Base-by-base conservation (phyloP, 2,113 vertebrate genomes). In the Pseudorhombus dupliciocellatus region DNA sequence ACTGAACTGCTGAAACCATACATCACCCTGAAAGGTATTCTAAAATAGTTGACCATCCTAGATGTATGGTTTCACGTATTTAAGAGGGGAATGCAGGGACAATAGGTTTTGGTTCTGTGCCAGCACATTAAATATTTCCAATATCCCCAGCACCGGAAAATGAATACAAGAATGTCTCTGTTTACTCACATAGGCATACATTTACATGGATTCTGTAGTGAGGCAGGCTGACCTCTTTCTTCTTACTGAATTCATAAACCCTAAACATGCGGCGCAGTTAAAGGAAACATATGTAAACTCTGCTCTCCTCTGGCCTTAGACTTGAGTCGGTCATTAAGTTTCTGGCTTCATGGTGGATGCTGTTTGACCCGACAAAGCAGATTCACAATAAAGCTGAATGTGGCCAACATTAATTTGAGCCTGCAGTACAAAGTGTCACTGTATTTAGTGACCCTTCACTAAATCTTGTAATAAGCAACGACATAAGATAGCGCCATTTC, bases 11-110 rank as follows among this genome's bases (percentile, higher is more conserved):
- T 73, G 51, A 69, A 62, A 60, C 51, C 26, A 1, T 54, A 11
- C 12, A 48, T 71, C 53, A 28, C n/a, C 16, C 11, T 0, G 18
- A 78, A 66, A 40, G 14, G 1, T 51, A 74, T 70, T 53, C n/a
- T 51, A 34, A 76, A 76, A 48, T 7, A 2, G 26, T 73, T 62
- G 34, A 42, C 51, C 31, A 42, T 56, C 61, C 73, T 61, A 66
- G 31, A 71, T 75, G 26, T 42, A 69, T 5, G 3, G 55, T 31
- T 34, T 28, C 0, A 7, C 52, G 26, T 59, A 28, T 62, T 75
- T 63, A 37, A 51, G 57, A 61, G 34, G 25, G 34, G 25, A 1
- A 42, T 42, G 30, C 25, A 42, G 4, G 56, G 83, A 76, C 51
- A 83, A 69, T 28, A 56, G 37, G 10, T 22, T 15, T 46, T 64